These are phyloP conservation scores for Osmoderma eremita DNA, from an alignment of 2,888 invertebrate genomes.

Conservation along the genomic window DNA sequence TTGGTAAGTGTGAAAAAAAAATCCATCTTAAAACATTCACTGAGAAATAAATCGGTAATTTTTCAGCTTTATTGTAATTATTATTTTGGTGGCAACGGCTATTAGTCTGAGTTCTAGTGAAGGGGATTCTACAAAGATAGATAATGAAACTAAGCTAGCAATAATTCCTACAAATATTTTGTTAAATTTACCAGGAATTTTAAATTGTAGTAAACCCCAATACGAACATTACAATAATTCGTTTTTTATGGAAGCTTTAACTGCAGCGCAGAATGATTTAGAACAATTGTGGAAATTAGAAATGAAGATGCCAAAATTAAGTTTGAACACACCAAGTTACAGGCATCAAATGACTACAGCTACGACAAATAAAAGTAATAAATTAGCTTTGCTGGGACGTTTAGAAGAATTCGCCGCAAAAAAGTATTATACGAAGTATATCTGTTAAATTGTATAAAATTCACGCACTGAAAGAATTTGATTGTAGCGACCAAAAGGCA, in stretches of 20 bases:
- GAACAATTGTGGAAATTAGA: slow-evolving; percentile 48
- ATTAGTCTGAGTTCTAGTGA: slow-evolving; percentile 41
- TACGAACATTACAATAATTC: slow-evolving; percentile 49
- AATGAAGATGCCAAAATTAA: slow-evolving; percentile 63
- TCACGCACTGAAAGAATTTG: not conserved
- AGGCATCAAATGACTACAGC: slow-evolving; percentile 78
- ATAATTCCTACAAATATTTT: slow-evolving; percentile 27
- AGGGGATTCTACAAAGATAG: slow-evolving; percentile 51
- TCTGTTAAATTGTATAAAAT: not conserved
- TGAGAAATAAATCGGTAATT: not conserved
- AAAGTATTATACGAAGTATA: not conserved
- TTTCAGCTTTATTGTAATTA: slow-evolving; percentile 50
- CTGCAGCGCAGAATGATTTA: slow-evolving; percentile 69
- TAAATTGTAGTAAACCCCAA: slow-evolving; percentile 10
- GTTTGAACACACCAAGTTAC: slow-evolving; percentile 71
- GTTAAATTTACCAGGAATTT: slow-evolving; percentile 29
- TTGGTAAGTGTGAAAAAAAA: slow-evolving; percentile 69
- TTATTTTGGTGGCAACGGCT: slow-evolving; percentile 46
- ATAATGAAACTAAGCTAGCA: slow-evolving; percentile 41
- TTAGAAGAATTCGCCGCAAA: slow-evolving; percentile 76
- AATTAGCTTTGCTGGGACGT: slow-evolving; percentile 73
- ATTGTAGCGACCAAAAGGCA: not conserved
- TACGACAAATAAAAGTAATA: slow-evolving; percentile 70
- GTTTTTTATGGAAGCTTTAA: slow-evolving; percentile 66
- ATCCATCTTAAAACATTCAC: not conserved